Evolutionary conservation across 2,113 vertebrate species (phyloP).

Genomic region (Calypte anna): DNA sequence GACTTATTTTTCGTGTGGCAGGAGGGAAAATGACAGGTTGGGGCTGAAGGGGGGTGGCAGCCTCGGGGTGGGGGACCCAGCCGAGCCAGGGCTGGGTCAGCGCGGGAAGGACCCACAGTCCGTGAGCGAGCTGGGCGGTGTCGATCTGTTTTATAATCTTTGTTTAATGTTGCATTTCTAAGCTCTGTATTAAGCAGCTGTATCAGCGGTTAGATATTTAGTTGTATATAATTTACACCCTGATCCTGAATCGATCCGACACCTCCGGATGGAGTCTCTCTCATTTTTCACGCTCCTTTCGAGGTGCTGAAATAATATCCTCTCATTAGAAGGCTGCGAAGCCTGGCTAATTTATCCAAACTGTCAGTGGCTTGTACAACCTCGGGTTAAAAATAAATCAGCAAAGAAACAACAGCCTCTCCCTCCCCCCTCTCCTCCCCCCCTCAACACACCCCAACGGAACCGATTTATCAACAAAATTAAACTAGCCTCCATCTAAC

Average conservation of each 20-base stretch:
- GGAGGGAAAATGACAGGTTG: background rate
- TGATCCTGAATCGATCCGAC: slow-evolving; percentile 93
- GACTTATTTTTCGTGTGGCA: background rate
- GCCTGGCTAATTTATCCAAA: slow-evolving; percentile 95
- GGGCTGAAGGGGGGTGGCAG: background rate
- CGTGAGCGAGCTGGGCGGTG: slow-evolving; percentile 42
- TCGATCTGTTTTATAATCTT: slow-evolving; percentile 78
- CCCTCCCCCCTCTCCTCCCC: background rate
- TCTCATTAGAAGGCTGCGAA: slow-evolving; percentile 94
- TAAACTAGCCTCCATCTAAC: slow-evolving; percentile 86
- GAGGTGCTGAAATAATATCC: slow-evolving; percentile 93
- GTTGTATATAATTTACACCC: slow-evolving; percentile 88
- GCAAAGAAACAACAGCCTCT: slow-evolving; percentile 81
- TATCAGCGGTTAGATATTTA: slow-evolving; percentile 83
- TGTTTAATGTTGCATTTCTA: slow-evolving; percentile 85
- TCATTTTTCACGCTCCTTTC: slow-evolving; percentile 91
- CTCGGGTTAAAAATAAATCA: slow-evolving; percentile 98
- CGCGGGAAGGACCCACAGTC: background rate
- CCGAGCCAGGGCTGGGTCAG: background rate
- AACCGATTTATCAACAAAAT: slow-evolving; percentile 96
- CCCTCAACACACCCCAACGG: slow-evolving; percentile 73
- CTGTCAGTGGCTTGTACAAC: slow-evolving; percentile 95
- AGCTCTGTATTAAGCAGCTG: slow-evolving; percentile 81
- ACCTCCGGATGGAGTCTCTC: slow-evolving; percentile 90
- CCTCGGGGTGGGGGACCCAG: background rate